phyloP scores from a whole-genome alignment of 1,140 invertebrate genomes.

The Lepidurus couesii region DNA sequence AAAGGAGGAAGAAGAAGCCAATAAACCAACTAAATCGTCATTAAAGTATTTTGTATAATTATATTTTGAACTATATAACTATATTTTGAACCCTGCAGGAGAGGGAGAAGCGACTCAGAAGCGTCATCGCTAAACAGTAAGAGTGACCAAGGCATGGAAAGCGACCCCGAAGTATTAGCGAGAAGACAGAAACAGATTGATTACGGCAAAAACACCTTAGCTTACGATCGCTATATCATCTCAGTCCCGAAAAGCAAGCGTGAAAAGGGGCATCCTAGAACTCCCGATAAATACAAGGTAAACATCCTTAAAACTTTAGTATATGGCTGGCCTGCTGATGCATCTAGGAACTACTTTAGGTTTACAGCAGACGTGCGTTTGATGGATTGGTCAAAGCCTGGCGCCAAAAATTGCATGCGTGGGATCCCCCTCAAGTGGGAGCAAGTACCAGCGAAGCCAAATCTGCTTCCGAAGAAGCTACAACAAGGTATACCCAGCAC shows the following conservation, averaged over 20 bases:
- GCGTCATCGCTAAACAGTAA: background rate
- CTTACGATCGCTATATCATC: constrained; percentile 72
- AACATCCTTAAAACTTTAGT: background rate
- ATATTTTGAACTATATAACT: background rate
- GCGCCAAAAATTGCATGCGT: constrained; percentile 76
- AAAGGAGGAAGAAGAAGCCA: background rate
- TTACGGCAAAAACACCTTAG: constrained; percentile 87
- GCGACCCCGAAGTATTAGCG: constrained; percentile 61
- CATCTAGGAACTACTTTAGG: background rate
- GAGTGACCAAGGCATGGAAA: constrained; percentile 50
- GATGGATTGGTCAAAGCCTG: constrained; percentile 80
- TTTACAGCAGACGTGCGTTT: constrained; percentile 80
- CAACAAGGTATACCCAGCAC: background rate
- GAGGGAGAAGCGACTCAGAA: constrained; percentile 2
- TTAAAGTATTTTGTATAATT: background rate
- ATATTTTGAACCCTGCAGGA: background rate
- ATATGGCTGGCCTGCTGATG: background rate
- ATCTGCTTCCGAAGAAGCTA: background rate
- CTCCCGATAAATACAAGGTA: constrained; percentile 77
- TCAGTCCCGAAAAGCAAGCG: constrained; percentile 62
- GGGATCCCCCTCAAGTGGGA: constrained; percentile 55
- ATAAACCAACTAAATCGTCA: background rate
- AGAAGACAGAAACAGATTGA: constrained; percentile 89
- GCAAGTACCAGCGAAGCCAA: constrained; percentile 19
- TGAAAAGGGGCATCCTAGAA: constrained; percentile 66